Evolutionary conservation across 2,888 invertebrate species (phyloP).

Genomic region (Ormyrus pomaceus): DNA sequence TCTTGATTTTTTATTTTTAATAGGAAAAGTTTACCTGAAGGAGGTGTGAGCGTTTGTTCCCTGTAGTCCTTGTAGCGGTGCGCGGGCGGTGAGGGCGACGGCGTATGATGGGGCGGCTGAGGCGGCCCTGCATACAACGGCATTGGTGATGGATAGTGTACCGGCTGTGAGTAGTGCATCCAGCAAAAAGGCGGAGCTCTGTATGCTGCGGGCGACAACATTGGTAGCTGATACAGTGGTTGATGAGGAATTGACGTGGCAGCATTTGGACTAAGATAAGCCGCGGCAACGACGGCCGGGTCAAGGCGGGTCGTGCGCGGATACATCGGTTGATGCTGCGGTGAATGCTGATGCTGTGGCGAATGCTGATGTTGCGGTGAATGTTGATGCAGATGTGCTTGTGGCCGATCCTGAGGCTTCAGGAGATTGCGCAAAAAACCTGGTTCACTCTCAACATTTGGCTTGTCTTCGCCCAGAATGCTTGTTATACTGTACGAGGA

Average conservation of each 20-base stretch:
- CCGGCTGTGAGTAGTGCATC: constrained; percentile 77
- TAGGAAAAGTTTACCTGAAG: constrained; percentile 67
- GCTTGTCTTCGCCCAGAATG: constrained; percentile 83
- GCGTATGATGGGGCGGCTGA: constrained; percentile 69
- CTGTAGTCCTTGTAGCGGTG: constrained; percentile 75
- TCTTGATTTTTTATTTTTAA: too few species aligned
- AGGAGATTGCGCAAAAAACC: constrained; percentile 72
- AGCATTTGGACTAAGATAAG: constrained; percentile 57
- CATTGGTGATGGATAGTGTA: constrained; percentile 75
- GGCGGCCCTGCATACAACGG: constrained; percentile 73
- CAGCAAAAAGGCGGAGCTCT: constrained; percentile 75
- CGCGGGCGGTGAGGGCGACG: constrained; percentile 70
- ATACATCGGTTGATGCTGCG: constrained; percentile 41
- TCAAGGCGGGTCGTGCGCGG: constrained; percentile 66
- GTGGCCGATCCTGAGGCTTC: constrained; percentile 72
- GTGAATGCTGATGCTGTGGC: constrained; percentile 32
- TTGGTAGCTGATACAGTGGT: constrained; percentile 72
- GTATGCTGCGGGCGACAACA: constrained; percentile 75
- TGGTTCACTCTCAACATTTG: constrained; percentile 66
- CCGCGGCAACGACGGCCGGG: constrained; percentile 68
- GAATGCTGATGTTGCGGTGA: constrained; percentile 20
- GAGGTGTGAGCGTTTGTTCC: constrained; percentile 74
- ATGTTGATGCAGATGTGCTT: constrained; percentile 3
- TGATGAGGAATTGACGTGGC: constrained; percentile 66
- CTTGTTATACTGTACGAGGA: constrained; percentile 92